phyloP scores from a whole-genome alignment of 1,140 invertebrate species.

The Drosophila parabipectinata region DNA sequence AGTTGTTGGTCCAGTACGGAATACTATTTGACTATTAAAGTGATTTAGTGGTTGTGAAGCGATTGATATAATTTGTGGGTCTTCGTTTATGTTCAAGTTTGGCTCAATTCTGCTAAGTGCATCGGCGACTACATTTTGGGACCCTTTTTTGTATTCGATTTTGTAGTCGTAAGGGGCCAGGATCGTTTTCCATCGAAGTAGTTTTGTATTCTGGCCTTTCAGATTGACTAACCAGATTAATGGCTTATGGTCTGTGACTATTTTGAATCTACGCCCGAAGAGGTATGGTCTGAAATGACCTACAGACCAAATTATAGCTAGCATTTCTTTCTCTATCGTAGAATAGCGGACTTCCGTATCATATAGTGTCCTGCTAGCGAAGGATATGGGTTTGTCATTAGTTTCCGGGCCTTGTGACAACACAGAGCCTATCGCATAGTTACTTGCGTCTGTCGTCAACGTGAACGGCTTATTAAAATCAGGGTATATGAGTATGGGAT shows the following conservation, averaged over 20 bases:
- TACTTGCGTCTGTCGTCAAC: constrained; percentile 18
- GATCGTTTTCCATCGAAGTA: neutral
- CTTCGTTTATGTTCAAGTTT: neutral
- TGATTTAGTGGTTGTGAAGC: neutral
- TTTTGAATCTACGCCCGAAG: constrained; percentile 13
- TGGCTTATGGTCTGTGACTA: constrained; percentile 18
- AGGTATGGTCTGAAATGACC: constrained; percentile 1
- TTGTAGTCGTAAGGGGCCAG: neutral
- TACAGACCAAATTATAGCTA: constrained; percentile 1
- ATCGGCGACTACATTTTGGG: neutral
- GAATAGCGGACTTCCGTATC: constrained; percentile 16
- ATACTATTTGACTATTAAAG: neutral
- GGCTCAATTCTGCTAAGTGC: neutral
- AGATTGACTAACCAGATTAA: constrained; percentile 8
- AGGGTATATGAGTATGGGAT: too few relatives aligned
- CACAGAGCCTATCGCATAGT: constrained; percentile 2
- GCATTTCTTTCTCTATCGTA: constrained; percentile 21
- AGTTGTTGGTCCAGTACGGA: neutral
- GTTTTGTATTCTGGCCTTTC: constrained; percentile 12
- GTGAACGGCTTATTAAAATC: constrained; percentile 12
- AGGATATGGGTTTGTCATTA: neutral
- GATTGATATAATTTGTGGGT: neutral
- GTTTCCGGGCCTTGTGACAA: neutral
- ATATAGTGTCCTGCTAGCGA: constrained; percentile 10
- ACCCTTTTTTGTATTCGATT: neutral